Percentiles rank a stretch among this genome's conserved stretches.
phyloP scores from a whole-genome alignment of 2,888 invertebrate species.

The Synanthedon myopaeformis region DNA sequence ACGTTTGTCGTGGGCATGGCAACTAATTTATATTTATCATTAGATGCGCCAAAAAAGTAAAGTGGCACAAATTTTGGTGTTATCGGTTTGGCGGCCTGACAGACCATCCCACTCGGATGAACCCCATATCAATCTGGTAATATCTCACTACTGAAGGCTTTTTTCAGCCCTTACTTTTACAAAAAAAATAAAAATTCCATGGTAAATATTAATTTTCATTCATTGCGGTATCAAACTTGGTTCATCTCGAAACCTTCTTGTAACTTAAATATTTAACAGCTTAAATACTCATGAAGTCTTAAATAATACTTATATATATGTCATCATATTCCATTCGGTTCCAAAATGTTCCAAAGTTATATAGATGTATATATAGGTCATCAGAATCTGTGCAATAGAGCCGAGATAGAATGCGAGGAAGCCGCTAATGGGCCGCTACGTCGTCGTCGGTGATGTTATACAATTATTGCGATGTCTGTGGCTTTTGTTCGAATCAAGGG shows the following conservation, averaged over 20 bases:
- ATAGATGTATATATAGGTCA: not conserved
- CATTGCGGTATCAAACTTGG: no score
- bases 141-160: not conserved
- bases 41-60: slow-evolving; percentile 13
- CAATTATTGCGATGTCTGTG: not conserved
- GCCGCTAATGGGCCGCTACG: not conserved
- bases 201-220: no score
- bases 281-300: no score
- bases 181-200: no score
- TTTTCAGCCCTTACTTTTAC: no score
- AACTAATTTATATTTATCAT: slow-evolving; percentile 16
- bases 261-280: no score
- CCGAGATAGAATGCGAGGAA: not conserved
- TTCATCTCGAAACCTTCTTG: no score
- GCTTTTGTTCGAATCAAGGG: not conserved
- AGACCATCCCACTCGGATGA: slow-evolving; percentile 2
- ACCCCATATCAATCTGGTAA: slow-evolving; percentile 1
- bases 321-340: no score
- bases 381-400: not conserved
- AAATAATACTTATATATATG: no score
- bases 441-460: not conserved
- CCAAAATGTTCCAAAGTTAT: no score
- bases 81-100: slow-evolving; percentile 6
- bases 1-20: no score
- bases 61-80: slow-evolving; percentile 7